A percentile compares a stretch with the other conserved stretches of the same genome.
Evolutionary conservation across 64 coral and sea anemone genomes (phyloP).

Genomic region (Hydrozoanthus tunicans): DNA sequence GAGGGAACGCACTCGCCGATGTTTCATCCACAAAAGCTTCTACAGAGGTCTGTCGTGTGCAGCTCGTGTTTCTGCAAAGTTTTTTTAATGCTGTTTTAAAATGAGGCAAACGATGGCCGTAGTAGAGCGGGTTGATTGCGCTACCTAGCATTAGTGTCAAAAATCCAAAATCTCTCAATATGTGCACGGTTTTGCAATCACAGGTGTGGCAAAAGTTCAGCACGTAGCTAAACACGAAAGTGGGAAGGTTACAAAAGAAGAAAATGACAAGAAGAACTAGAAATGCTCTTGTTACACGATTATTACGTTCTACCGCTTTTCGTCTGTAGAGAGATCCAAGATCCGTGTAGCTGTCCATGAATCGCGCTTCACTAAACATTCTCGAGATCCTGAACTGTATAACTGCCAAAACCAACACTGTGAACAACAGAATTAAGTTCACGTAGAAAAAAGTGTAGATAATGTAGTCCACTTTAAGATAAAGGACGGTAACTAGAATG

Average conservation of each 20-base stretch:
- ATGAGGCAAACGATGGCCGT: conserved; percentile 34
- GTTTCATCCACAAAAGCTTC: not conserved
- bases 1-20: not conserved
- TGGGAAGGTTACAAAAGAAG: conserved; percentile 47
- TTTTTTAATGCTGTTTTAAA: conserved; percentile 37
- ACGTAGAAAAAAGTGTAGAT: conserved; percentile 79
- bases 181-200: conserved; percentile 23
- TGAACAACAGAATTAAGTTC: conserved; percentile 74
- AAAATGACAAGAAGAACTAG: conserved; percentile 29
- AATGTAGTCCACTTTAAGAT: conserved; percentile 83
- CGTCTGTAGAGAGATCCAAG: not conserved
- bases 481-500: conserved; percentile 45
- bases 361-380: conserved; percentile 39
- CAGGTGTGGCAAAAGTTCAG: conserved; percentile 50
- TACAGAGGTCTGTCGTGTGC: not conserved
- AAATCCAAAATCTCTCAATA: conserved; percentile 36
- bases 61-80: not conserved
- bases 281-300: conserved; percentile 29
- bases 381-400: conserved; percentile 59
- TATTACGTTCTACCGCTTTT: conserved; percentile 37
- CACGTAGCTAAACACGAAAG: conserved; percentile 36
- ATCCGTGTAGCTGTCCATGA: not conserved
- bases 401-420: conserved; percentile 58
- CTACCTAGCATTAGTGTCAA: conserved; percentile 31
- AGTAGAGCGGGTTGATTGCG: conserved; percentile 35